A percentile compares a stretch with the other conserved stretches of the same genome.
Evolutionary conservation across 2,888 invertebrate genomes (phyloP).

Genomic region (Melieria crassipennis): DNA sequence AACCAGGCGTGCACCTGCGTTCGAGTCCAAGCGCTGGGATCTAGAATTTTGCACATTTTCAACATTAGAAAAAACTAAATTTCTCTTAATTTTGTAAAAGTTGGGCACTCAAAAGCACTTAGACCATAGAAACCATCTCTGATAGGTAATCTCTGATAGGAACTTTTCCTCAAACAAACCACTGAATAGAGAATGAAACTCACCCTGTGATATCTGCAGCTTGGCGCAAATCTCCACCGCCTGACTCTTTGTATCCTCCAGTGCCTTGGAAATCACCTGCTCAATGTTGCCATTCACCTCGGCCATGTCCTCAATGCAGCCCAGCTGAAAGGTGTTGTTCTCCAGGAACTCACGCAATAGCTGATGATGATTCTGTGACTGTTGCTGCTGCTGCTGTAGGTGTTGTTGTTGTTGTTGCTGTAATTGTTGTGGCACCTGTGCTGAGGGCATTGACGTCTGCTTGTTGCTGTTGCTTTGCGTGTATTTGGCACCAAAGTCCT

Average conservation of each 20-base stretch:
- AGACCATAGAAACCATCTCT: too few relatives aligned
- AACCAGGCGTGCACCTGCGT: constrained; percentile 90
- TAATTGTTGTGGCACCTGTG: constrained; percentile 31
- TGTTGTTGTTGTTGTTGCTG: constrained; percentile 46
- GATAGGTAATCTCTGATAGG: background rate
- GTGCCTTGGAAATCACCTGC: constrained; percentile 83
- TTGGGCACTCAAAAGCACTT: too few relatives aligned
- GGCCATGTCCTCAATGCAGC: constrained; percentile 70
- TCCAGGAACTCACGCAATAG: constrained; percentile 82
- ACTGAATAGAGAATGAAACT: constrained; percentile 59
- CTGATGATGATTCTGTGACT: constrained; percentile 73
- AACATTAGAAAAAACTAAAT: constrained; percentile 1
- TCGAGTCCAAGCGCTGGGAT: constrained; percentile 87
- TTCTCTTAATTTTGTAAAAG: background rate
- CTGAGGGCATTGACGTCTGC: constrained; percentile 11
- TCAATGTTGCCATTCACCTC: constrained; percentile 81
- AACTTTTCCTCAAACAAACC: background rate
- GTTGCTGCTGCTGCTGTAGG: constrained; percentile 27
- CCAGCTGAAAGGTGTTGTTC: constrained; percentile 86
- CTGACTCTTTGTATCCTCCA: constrained; percentile 86
- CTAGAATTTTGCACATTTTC: constrained; percentile 66
- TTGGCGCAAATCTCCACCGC: constrained; percentile 85
- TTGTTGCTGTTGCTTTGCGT: constrained; percentile 15
- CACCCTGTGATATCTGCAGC: constrained; percentile 89
- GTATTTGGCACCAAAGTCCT: constrained; percentile 23